These are phyloP conservation scores for Xiphorhynchus erythropygius DNA, from an alignment of 2,797 vertebrate genomes.

Conservation along the genomic window DNA sequence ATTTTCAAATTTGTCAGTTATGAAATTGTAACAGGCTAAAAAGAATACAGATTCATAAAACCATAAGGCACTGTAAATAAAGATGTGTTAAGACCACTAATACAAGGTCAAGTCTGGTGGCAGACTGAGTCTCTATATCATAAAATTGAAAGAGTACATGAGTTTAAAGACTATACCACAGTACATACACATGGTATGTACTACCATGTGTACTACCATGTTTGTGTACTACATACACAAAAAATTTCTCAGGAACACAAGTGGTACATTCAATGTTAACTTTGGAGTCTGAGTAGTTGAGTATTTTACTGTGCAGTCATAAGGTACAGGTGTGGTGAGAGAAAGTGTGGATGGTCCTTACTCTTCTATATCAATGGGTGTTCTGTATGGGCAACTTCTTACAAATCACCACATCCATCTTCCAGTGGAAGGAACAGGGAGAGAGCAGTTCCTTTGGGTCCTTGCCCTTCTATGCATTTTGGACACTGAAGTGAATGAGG, in stretches of 20 bases:
- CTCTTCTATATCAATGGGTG: not conserved
- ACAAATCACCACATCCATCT: not conserved
- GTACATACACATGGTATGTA: not conserved
- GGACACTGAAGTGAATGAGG: not conserved
- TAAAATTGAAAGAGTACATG: not conserved
- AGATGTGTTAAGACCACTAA: not conserved
- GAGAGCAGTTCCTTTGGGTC: not conserved
- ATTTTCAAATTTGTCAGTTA: not conserved
- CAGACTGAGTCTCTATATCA: not conserved
- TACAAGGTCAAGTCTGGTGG: not conserved
- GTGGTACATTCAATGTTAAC: not conserved
- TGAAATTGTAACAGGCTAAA: not conserved
- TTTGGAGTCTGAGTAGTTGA: not conserved
- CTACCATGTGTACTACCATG: too few relatives aligned
- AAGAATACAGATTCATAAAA: not conserved
- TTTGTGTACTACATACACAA: not conserved
- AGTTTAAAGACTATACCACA: not conserved
- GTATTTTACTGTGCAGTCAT: not conserved
- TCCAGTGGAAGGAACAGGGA: not conserved
- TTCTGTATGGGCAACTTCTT: not conserved
- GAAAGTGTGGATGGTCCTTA: not conserved
- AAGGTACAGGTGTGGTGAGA: not conserved
- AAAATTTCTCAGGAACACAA: not conserved
- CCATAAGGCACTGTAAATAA: not conserved
- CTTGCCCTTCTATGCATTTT: not conserved